phyloP scores from a whole-genome alignment of 2,797 vertebrate species.

The Podarcis lilfordi region DNA sequence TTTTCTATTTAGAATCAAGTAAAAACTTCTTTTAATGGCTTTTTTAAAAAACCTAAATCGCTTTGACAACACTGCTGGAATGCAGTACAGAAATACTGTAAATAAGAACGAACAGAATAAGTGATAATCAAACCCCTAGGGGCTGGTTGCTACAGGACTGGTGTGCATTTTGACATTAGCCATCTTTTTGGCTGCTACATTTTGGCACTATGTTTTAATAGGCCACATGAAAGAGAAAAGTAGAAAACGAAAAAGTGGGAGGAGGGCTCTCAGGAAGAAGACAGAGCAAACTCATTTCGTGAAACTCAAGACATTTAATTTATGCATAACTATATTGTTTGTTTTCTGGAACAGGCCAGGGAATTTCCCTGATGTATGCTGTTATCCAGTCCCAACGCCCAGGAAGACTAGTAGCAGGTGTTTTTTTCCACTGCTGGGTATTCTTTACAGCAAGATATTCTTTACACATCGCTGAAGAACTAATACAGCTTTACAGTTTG shows the following conservation, averaged over 20 bases:
- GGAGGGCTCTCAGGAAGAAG: background rate
- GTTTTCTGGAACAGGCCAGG: slow-evolving; percentile 9
- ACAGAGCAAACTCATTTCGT: background rate
- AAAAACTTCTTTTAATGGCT: background rate
- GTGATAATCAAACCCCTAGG: slow-evolving; percentile 5
- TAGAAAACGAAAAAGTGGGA: background rate
- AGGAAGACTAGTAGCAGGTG: background rate
- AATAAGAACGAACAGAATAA: background rate
- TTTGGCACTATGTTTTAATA: slow-evolving; percentile 20
- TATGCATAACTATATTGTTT: slow-evolving; percentile 1
- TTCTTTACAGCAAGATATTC: slow-evolving; percentile 25
- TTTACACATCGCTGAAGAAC: background rate
- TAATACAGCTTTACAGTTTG: slow-evolving; percentile 17
- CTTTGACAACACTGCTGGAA: background rate
- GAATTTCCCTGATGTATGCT: background rate
- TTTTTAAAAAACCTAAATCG: background rate
- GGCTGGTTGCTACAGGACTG: background rate
- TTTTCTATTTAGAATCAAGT: background rate
- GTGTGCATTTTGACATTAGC: background rate
- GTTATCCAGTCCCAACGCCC: background rate
- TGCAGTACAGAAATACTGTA: background rate
- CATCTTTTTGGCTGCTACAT: background rate
- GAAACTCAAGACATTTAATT: slow-evolving; percentile 20
- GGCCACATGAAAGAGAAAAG: slow-evolving; percentile 3
- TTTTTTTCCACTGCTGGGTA: slow-evolving; percentile 8